A percentile compares a stretch with the other conserved stretches of the same genome.
Evolutionary conservation across 2,797 vertebrate species (phyloP).

Genomic region (Harpagifer antarcticus): DNA sequence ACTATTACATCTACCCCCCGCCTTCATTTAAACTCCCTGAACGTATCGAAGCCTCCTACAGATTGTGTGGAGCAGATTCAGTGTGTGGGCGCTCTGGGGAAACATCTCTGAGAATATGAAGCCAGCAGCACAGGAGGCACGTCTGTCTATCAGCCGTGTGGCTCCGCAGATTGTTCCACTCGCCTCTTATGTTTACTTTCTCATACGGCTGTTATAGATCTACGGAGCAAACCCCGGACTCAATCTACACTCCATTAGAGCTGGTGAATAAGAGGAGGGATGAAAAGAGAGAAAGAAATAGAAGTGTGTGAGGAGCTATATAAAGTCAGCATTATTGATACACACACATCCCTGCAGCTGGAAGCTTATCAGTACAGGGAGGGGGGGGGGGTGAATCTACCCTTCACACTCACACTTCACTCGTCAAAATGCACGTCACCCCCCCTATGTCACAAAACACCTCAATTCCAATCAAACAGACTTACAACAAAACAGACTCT

Average conservation of each 20-base stretch:
- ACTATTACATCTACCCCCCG: conserved; percentile 21
- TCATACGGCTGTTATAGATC: conserved; percentile 59
- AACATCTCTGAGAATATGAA: conserved; percentile 56
- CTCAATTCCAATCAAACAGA: conserved; percentile 23
- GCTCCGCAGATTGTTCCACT: conserved; percentile 41
- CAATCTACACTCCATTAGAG: conserved; percentile 80
- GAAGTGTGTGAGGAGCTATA: conserved; percentile 56
- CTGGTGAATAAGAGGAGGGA: conserved; percentile 55
- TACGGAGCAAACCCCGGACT: conserved; percentile 21
- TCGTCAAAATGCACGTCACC: conserved; percentile 52
- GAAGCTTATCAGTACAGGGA: conserved; percentile 15
- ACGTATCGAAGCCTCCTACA: conserved; percentile 34
- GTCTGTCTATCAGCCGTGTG: conserved; percentile 42
- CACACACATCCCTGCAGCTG: conserved; percentile 43
- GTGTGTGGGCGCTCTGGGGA: conserved; percentile 20
- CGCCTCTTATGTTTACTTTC: conserved; percentile 46
- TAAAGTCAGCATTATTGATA: conserved; percentile 68
- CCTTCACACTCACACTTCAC: conserved; percentile 51
- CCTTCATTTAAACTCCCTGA: conserved; percentile 23
- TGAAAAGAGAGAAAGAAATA: conserved; percentile 46
- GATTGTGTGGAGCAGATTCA: conserved; percentile 18
- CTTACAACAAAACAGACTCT: not conserved
- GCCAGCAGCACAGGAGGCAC: conserved; percentile 43
- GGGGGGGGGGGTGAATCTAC: conserved; percentile 43
- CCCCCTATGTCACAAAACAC: conserved; percentile 40